Evolutionary conservation across 2,888 invertebrate species (phyloP), one percentile per base, ranked within the genome.

Genomic region (Cyaniris semiargus): DNA sequence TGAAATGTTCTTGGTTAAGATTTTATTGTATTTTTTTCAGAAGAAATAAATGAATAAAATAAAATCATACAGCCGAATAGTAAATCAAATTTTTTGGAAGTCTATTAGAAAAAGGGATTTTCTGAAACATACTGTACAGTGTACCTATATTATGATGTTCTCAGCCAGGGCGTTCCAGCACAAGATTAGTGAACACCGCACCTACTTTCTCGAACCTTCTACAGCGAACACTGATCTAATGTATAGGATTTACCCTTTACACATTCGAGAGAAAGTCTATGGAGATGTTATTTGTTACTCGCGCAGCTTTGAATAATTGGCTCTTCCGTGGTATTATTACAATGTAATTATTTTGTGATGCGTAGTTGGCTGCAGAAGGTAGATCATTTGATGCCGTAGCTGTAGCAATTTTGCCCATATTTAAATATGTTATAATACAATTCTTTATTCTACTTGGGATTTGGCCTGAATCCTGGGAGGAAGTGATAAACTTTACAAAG

Each of bases 131-230:
- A 60, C 60, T 60, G 10, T 60, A n/a, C n/a, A n/a, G n/a, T n/a
- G n/a, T 4, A 8, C 8, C n/a, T n/a, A n/a, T n/a, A n/a, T n/a
- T n/a, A 27, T 27, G 44, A 71, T 38, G 38, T 21, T 38, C 71
- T 76, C 78, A 74, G 76, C 38, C 78, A 44, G 78, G 80, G 81
- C 82, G 81, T 81, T 80, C 76, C 80, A 76, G 60, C 23, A 71
- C 80, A 81, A 83, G 81, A 83, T 82, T 83, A 81, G 82, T 82
- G 80, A 79, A 79, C 60, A 75, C 74, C 75, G 78, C 80, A 79
- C 80, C 80, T 78, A 79, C 81, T 81, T 80, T 79, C 80, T 81
- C 74, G 53, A 48, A 82, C 78, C 79, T 79, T 78, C 77, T 78
- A 76, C 48, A 72, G 72, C n/a, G 80, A 78, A 80, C 80, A 81